Evolutionary conservation across 2,888 invertebrate genomes (phyloP).

Genomic region (Pristionchus arcanus): DNA sequence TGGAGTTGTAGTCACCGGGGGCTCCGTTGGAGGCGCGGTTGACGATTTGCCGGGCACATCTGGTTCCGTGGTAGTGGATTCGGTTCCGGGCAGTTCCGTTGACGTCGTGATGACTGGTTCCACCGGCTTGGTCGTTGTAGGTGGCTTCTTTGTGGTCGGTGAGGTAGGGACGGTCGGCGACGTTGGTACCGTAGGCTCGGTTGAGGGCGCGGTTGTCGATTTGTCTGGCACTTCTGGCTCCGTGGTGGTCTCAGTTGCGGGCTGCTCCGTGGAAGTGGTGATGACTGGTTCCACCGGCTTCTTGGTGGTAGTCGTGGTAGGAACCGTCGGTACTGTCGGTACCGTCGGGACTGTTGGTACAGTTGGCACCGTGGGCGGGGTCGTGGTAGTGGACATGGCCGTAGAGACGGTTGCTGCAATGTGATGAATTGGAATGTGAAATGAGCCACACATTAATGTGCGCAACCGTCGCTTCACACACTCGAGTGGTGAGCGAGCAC

Average conservation of each 20-base stretch:
- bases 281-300: too few species aligned
- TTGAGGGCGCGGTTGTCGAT: background rate
- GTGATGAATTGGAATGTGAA: background rate
- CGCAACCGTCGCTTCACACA: too few species aligned
- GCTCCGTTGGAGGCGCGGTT: background rate
- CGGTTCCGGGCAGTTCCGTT: too few species aligned
- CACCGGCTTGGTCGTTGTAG: background rate
- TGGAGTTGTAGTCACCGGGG: background rate
- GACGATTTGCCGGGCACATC: background rate
- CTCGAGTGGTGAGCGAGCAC: too few species aligned
- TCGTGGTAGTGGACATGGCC: background rate
- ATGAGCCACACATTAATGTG: too few species aligned
- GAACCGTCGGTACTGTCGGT: background rate
- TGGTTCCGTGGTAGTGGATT: background rate
- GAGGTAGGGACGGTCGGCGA: background rate
- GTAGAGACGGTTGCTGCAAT: constrained; percentile 9
- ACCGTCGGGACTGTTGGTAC: background rate
- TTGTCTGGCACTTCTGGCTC: background rate
- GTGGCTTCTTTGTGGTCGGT: too few species aligned
- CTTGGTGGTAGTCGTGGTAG: background rate
- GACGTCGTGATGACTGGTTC: too few species aligned
- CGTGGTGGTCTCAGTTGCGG: too few species aligned
- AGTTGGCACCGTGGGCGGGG: background rate
- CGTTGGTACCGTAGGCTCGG: background rate
- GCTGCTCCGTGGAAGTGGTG: too few species aligned